Conservation (phyloP, 2,888 invertebrate species). For the Drosophila incognita region DNA sequence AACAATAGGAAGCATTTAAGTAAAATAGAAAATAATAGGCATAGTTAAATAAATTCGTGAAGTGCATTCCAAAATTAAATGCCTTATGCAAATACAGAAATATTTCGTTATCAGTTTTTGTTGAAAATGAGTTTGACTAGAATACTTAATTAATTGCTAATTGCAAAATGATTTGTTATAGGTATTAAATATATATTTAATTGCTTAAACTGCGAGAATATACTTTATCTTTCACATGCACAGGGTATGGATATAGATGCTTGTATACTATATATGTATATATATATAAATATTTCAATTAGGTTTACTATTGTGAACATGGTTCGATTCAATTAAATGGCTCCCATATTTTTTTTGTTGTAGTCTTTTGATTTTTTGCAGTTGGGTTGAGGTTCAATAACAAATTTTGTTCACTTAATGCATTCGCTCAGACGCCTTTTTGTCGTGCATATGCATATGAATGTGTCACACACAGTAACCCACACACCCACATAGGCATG, state of each 20-base stretch:
- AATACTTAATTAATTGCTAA: background rate
- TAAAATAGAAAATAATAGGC: background rate
- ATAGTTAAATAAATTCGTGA: background rate
- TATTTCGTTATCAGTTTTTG: background rate
- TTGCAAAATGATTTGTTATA: background rate
- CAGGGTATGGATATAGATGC: background rate
- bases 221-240: background rate
- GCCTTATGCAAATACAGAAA: background rate
- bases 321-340: conserved; percentile 22
- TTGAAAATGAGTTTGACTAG: background rate
- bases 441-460: conserved; percentile 3
- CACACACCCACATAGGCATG: background rate
- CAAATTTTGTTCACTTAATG: conserved; percentile 16
- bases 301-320: background rate
- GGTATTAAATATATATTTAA: background rate
- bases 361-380: background rate
- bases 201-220: background rate
- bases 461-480: background rate
- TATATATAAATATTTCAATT: conserved; percentile 14
- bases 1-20: background rate
- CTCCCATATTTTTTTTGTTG: background rate
- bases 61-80: background rate
- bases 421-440: conserved; percentile 3
- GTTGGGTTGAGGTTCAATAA: conserved; percentile 3
- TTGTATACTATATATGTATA: background rate